Evolutionary conservation across 2,888 invertebrate species (phyloP), one percentile per base, ranked within the genome.

Genomic region (Hesperia comma): DNA sequence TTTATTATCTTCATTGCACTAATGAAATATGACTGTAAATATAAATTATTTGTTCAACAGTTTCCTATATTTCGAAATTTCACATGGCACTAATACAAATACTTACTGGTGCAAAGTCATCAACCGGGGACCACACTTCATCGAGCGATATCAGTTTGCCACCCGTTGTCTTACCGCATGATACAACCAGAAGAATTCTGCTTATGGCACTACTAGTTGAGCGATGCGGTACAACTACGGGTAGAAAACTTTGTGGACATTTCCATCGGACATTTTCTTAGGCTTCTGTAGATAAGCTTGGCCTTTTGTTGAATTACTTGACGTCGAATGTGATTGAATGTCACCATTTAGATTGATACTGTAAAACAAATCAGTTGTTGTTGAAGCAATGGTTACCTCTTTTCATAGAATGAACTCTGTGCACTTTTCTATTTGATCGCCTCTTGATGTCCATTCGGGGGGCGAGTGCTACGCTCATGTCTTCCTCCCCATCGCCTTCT

Each of bases 391-490:
- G 15, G 32, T 70, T 71, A 89, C 92, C 92, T 85, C 85, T 79
- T 66, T 85, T 90, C n/a, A 81, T 74, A 0, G 92, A 92, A 69
- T 88, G 89, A 61, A 83, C 88, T 67, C 90, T 80, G 51, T 84
- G 83, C n/a, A 89, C 53, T 56, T 84, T 79, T 64, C 84, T 80
- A 15, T 79, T 87, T 0, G 92, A 91, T 43, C 85, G 79, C 17
- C 89, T 78, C 64, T 85, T 90, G 0, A 85, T 77, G n/a, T 90
- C 91, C 2, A 77, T 63, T 6, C 85, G 76, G 0, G 86, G 79
- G 0, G 81, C 72, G 5, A 85, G 68, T 0, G 79, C 68, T 2
- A 78, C 6, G 7, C 87, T 85, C 4, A 69, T 72, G 5, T 68
- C 70, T 0, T 72, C 75, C 1, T 86, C 73, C 71, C 75, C 90